Evolutionary conservation across 2,113 vertebrate genomes (phyloP), one percentile per base, ranked within the genome.

Genomic region (Apteryx mantelli): DNA sequence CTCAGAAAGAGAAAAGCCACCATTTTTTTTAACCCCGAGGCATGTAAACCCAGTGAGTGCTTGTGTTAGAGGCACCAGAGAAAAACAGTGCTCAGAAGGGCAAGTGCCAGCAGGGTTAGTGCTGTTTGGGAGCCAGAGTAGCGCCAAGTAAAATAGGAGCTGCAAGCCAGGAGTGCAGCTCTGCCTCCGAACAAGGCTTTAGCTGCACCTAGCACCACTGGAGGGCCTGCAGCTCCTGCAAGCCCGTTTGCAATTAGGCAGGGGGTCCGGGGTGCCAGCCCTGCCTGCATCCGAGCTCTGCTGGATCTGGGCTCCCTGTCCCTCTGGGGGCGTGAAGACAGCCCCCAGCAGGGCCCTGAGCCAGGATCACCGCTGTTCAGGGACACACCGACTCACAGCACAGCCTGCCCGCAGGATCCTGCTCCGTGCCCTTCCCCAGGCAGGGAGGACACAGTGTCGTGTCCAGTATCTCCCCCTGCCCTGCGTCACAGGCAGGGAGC

Each of bases 31-130:
- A 80, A 53, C 8, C 25, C 7, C 8, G 46, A 56, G 13, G 20
- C 21, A 61, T 0, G 0, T 48, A 52, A 77, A 8, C 38, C 36
- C 1, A 0, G 13, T 69, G 14, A 61, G 4, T 3, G 13, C 40
- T 18, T 40, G 36, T 14, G 36, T 26, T 38, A 21, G 60, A 60
- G 13, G 6, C 10, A 10, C 46, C 46, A 46, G 42, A 68, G 40
- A 13, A 48, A 36, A 92, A 3, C 22, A 56, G 56, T 18, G 44
- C 68, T 50, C 56, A 48, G 5, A 81, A 0, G 2, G 22, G 6
- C 3, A 63, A 46, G 24, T 7, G 30, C 6, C 7, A 48, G 24
- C 11, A 14, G 18, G 5, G 28, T 0, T 19, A 7, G 5, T 83
- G 46, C 20, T 86, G 61, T 56, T 36, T 28, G 28, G 50, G 42